Evolutionary conservation across 2,113 vertebrate genomes (phyloP).

Genomic region (Hippoglossus stenolepis): DNA sequence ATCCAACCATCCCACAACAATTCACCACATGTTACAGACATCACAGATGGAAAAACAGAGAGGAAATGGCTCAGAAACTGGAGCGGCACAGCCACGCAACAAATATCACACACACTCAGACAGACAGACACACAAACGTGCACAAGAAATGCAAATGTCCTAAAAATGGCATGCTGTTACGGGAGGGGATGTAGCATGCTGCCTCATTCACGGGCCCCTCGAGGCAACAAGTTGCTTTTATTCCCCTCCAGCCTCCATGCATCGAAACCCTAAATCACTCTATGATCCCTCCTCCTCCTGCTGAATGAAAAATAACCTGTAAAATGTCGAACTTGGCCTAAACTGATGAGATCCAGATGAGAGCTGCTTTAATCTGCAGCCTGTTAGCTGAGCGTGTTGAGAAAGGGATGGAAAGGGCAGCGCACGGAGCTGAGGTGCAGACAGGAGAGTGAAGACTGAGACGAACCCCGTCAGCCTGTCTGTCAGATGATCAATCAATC

Average conservation of each 20-base stretch:
- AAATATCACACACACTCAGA: constrained; percentile 27
- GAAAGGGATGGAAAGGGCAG: constrained; percentile 37
- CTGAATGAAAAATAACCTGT: constrained; percentile 73
- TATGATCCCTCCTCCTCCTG: constrained; percentile 1
- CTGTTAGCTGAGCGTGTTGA: constrained; percentile 52
- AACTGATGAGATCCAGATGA: constrained; percentile 79
- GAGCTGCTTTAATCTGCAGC: constrained; percentile 65
- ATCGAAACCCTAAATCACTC: constrained; percentile 71
- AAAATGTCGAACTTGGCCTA: constrained; percentile 48
- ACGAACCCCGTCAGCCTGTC: constrained; percentile 51
- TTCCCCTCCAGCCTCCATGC: constrained; percentile 66
- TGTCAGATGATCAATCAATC: constrained; percentile 42
- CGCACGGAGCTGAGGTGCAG: constrained; percentile 37
- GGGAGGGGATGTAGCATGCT: constrained; percentile 37
- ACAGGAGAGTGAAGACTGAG: constrained; percentile 42
- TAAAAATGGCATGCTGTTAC: constrained; percentile 44
- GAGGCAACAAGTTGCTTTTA: constrained; percentile 66
- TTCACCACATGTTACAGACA: constrained; percentile 73
- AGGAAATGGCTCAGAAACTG: constrained; percentile 59
- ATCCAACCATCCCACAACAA: constrained; percentile 54
- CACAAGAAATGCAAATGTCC: constrained; percentile 22
- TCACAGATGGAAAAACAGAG: constrained; percentile 55
- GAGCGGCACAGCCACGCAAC: constrained; percentile 35
- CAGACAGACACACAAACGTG: background rate
- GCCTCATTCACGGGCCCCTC: constrained; percentile 47